Conservation (phyloP, 2,888 invertebrate genomes). For the Pyrgus malvae region DNA sequence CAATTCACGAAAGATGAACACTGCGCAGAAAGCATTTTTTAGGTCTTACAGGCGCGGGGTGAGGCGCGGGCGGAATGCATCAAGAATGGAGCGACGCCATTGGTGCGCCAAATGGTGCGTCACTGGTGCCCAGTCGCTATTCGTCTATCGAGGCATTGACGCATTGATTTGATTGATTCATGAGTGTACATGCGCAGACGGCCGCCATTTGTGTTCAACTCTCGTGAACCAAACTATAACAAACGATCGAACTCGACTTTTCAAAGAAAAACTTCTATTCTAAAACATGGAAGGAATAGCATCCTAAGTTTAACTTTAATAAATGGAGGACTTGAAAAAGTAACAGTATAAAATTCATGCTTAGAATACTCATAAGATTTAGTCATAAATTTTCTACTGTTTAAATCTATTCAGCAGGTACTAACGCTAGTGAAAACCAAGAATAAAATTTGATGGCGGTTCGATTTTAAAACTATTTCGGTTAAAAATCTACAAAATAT, state of each 20-base stretch:
- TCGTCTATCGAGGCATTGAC: too few relatives aligned
- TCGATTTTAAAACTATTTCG: slow-evolving; percentile 8
- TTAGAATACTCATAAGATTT: background rate
- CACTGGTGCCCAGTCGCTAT: too few relatives aligned
- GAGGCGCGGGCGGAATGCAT: too few relatives aligned
- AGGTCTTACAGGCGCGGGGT: too few relatives aligned
- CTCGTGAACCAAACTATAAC: too few relatives aligned
- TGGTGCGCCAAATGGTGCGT: too few relatives aligned
- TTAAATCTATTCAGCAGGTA: slow-evolving; percentile 1
- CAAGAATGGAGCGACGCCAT: too few relatives aligned
- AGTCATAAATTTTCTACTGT: background rate
- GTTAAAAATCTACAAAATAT: slow-evolving; percentile 25
- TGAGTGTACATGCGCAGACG: too few relatives aligned
- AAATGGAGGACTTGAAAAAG: slow-evolving; percentile 21
- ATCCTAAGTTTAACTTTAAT: slow-evolving; percentile 11
- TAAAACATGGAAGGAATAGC: slow-evolving; percentile 13
- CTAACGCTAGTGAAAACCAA: slow-evolving; percentile 5
- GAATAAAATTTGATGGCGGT: slow-evolving; percentile 5
- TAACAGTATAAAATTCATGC: background rate
- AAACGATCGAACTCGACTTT: slow-evolving; percentile 35
- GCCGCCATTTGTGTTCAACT: too few relatives aligned
- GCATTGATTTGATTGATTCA: too few relatives aligned
- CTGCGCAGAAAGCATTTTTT: too few relatives aligned
- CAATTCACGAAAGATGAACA: too few relatives aligned
- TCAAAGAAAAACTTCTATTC: slow-evolving; percentile 16